These are phyloP conservation scores for Masticophis lateralis DNA, from an alignment of 2,797 vertebrate genomes.

Conservation along the genomic window DNA sequence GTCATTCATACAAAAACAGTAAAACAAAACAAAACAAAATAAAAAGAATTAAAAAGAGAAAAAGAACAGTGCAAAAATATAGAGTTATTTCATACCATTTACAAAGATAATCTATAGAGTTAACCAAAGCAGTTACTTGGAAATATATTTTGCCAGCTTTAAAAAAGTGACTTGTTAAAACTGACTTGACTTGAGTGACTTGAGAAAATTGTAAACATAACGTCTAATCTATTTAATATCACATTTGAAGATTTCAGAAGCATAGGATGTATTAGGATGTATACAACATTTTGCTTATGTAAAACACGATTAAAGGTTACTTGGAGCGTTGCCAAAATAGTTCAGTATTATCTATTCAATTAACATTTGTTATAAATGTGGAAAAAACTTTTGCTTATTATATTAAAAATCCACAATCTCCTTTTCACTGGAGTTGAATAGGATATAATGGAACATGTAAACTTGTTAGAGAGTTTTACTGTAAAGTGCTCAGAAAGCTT, in stretches of 20 bases:
- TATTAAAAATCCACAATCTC: not conserved
- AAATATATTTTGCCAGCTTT: not conserved
- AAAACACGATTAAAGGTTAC: slow-evolving; percentile 11
- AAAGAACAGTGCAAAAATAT: not conserved
- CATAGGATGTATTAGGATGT: not conserved
- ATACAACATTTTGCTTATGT: not conserved
- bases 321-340: not conserved
- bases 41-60: not conserved
- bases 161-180: not conserved
- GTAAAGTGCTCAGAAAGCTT: not conserved
- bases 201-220: not conserved
- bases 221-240: not conserved
- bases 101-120: not conserved
- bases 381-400: slow-evolving; percentile 24
- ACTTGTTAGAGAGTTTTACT: not conserved
- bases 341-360: not conserved
- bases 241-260: not conserved
- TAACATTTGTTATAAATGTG: slow-evolving; percentile 19
- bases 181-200: too few species aligned
- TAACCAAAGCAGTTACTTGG: not conserved
- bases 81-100: not conserved
- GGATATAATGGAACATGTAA: not conserved
- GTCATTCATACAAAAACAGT: not conserved
- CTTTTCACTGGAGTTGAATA: not conserved
- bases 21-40: not conserved